Evolutionary conservation across 1,140 invertebrate genomes (phyloP), one percentile per base, ranked within the genome.

Genomic region (Drosophila subobscura): DNA sequence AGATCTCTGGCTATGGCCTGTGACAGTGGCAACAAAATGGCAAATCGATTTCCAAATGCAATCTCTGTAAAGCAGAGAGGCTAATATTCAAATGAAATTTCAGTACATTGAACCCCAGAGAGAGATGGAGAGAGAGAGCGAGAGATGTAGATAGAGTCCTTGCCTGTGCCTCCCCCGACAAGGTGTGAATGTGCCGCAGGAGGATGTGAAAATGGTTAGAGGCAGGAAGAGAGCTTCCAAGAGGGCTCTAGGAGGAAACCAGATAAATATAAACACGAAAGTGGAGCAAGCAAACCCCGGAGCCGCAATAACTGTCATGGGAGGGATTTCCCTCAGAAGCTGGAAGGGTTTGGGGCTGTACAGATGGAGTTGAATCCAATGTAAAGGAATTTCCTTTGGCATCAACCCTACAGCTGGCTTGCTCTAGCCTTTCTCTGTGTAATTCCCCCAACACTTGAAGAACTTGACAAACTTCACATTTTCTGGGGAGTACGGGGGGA

Each of bases 61-160:
- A 70, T 77, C 61, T 50, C 44, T 37, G 27, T n/a, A 20, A 6
- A 33, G 44, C 44, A 33, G 27, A 57, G 44, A 60, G 47, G 54
- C 79, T 75, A 75, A 83, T 83, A 83, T 83, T 71, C 63, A 68
- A 85, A 85, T 77, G 67, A 66, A 73, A 77, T 80, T 80, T 50
- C 44, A 16, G 80, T 56, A 45, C 80, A 68, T 81, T 86, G 81
- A 86, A 86, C 81, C 46, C 64, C 14, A 27, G 16, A 42, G 40
- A 5, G 16, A 8, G 16, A 27, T 3, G 5, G 5, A 4, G 25
- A 27, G 25, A 5, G 25, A 6, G 27, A 27, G 27, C 2, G 5
- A 27, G 27, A 5, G 25, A 27, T 37, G 33, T 37, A 37, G 33
- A 37, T 37, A 37, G 10, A 37, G 33, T 10, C 33, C 10, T 37